Percentiles rank a stretch among this genome's conserved stretches.
Evolutionary conservation across 2,888 invertebrate species (phyloP).

Genomic region (Pardosa pseudoannulata): DNA sequence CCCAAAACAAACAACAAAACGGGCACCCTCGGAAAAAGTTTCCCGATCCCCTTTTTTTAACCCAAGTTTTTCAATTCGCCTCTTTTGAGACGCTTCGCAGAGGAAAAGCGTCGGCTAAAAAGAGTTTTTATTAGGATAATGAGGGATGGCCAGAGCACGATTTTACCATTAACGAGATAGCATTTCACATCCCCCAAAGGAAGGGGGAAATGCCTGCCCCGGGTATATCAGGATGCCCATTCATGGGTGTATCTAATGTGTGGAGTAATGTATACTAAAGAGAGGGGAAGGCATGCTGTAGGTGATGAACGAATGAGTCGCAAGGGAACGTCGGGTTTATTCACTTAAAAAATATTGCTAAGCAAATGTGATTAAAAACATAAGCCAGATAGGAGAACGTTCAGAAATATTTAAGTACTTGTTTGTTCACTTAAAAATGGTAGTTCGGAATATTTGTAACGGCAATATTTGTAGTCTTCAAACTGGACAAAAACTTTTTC

Average conservation of each 20-base stretch:
- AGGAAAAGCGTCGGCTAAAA: slow-evolving; percentile 44
- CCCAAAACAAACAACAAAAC: slow-evolving; percentile 43
- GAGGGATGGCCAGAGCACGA: slow-evolving; percentile 66
- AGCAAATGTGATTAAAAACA: not conserved
- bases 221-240: not conserved
- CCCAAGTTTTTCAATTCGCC: slow-evolving; percentile 30
- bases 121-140: slow-evolving; percentile 72
- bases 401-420: too few relatives aligned
- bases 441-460: too few relatives aligned
- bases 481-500: too few relatives aligned
- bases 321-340: not conserved
- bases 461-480: too few relatives aligned
- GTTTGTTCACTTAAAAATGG: too few relatives aligned
- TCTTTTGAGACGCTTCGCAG: not conserved
- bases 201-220: not conserved
- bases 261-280: slow-evolving; percentile 2
- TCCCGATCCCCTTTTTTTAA: slow-evolving; percentile 21
- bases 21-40: slow-evolving; percentile 30
- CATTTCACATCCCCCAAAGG: slow-evolving; percentile 40
- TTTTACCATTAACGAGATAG: slow-evolving; percentile 68
- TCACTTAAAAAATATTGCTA: not conserved
- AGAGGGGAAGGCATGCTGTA: not conserved
- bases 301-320: not conserved
- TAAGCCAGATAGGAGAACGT: too few relatives aligned
- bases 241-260: not conserved